These are phyloP conservation scores for Geotrypetes seraphini DNA, from an alignment of 2,797 vertebrate genomes.

Conservation along the genomic window DNA sequence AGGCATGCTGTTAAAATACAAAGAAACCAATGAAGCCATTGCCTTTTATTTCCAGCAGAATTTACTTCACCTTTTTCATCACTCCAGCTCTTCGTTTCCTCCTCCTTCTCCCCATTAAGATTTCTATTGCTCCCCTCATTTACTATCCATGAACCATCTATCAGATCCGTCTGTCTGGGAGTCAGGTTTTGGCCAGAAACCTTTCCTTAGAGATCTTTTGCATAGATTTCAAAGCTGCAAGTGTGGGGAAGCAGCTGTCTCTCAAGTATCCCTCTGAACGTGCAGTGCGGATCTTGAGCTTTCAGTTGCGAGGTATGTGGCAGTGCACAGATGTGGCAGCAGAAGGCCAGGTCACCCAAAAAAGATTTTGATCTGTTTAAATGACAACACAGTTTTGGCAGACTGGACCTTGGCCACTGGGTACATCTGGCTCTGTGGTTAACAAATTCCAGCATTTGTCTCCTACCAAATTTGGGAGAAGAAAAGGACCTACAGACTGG, in stretches of 20 bases:
- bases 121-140: too few relatives aligned
- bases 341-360: too few relatives aligned
- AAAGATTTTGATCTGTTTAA: not conserved
- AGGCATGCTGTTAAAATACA: not conserved
- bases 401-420: not conserved
- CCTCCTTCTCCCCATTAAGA: too few relatives aligned
- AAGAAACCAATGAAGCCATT: not conserved
- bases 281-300: constrained; percentile 7
- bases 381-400: constrained; percentile 1
- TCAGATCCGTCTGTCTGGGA: constrained; percentile 5
- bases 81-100: too few relatives aligned
- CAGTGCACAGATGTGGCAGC: constrained; percentile 1
- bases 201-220: too few relatives aligned
- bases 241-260: too few relatives aligned
- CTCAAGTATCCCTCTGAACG: too few relatives aligned
- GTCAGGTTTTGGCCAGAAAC: constrained; percentile 16
- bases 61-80: not conserved
- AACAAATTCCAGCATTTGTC: too few relatives aligned
- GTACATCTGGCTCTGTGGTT: too few relatives aligned
- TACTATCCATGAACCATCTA: not conserved
- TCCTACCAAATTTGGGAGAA: too few relatives aligned
- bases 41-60: not conserved
- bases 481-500: too few relatives aligned
- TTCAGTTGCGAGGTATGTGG: constrained; percentile 1
- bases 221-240: too few relatives aligned